Percentiles rank a stretch among this genome's conserved stretches.
Evolutionary conservation across 2,888 invertebrate species (phyloP).

Genomic region (Phoronis australis): DNA sequence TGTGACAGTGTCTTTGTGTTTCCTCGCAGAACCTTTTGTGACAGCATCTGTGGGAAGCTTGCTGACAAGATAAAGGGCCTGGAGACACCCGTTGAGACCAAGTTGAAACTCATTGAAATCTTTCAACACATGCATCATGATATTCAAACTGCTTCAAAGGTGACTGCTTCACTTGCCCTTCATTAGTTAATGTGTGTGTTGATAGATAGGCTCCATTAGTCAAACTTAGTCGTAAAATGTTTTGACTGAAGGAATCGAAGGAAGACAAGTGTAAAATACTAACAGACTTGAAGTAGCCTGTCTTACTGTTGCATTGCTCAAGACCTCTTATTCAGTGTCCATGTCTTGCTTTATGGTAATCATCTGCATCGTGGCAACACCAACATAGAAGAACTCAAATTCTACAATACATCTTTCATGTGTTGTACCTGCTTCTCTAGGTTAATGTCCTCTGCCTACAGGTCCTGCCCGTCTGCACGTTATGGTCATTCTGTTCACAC

Average conservation of each 20-base stretch:
- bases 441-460: not conserved
- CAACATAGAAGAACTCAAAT: not conserved
- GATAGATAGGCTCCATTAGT: not conserved
- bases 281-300: no score
- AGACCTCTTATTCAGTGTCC: no score
- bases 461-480: not conserved
- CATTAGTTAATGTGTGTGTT: no score
- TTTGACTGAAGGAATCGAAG: no score
- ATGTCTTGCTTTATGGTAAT: no score
- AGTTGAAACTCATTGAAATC: constrained; percentile 83
- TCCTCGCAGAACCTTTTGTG: constrained; percentile 76
- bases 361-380: no score
- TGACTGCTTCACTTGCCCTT: no score
- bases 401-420: not conserved
- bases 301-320: no score
- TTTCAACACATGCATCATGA: constrained; percentile 90
- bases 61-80: constrained; percentile 92
- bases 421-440: not conserved
- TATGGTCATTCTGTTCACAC: not conserved
- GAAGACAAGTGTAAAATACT: no score
- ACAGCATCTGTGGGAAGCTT: constrained; percentile 90
- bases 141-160: constrained; percentile 68
- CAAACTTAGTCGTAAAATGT: not conserved
- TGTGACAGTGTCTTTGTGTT: constrained; percentile 61
- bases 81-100: constrained; percentile 85